Percentiles rank a stretch among this genome's conserved stretches.
Conservation (phyloP, 2,888 invertebrate genomes). For the Nasonia oneida region DNA sequence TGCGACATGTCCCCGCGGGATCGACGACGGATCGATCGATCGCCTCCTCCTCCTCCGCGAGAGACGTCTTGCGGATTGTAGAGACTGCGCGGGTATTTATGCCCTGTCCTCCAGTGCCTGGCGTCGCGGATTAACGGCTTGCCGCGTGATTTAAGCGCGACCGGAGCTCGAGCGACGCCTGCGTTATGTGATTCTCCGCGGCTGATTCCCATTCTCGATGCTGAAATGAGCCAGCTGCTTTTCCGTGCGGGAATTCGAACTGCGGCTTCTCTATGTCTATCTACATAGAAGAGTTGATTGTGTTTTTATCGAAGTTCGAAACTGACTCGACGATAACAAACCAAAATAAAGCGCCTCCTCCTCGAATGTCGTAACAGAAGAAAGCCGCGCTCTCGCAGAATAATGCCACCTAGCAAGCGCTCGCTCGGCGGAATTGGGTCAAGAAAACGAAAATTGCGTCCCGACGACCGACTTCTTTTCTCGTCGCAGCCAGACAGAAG, state of each 20-base stretch:
- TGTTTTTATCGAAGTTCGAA: background rate
- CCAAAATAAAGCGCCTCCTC: background rate
- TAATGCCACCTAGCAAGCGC: background rate
- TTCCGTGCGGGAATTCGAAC: too few species aligned
- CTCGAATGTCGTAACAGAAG: conserved; percentile 12
- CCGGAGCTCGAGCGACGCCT: background rate
- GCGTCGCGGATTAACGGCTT: conserved; percentile 55
- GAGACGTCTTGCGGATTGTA: background rate
- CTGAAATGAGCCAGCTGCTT: too few species aligned
- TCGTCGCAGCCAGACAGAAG: conserved; percentile 25
- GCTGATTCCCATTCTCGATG: background rate
- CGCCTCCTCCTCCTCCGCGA: conserved; percentile 11
- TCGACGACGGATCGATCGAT: conserved; percentile 49
- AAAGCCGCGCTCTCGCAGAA: background rate
- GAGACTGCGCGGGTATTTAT: conserved; percentile 47
- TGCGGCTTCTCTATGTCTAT: background rate
- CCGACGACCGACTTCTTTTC: conserved; percentile 37
- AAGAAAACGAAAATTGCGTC: conserved; percentile 43
- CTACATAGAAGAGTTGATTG: background rate
- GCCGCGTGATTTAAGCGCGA: conserved; percentile 44
- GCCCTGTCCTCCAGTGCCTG: conserved; percentile 30
- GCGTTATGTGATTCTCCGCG: conserved; percentile 23
- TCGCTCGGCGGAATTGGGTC: conserved; percentile 42
- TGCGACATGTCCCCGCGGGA: conserved; percentile 50
- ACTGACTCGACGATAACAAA: background rate